Evolutionary conservation across 1,140 invertebrate species (phyloP), one percentile per base, ranked within the genome.

Genomic region (Piezodorus guildinii): DNA sequence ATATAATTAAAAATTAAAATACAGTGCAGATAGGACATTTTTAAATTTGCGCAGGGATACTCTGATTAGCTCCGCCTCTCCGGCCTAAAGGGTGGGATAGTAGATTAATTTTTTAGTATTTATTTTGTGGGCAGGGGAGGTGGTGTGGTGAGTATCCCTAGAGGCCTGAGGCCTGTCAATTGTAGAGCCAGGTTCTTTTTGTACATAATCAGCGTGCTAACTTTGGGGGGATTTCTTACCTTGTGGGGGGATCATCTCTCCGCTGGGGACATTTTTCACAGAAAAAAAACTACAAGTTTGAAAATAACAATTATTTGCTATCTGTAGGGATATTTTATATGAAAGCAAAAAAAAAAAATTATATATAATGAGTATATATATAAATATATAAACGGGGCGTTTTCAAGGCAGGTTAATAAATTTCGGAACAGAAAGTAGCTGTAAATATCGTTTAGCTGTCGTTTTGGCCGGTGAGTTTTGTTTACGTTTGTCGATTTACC

Each of bases 191-290:
- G 17, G 52, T 23, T 25, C 52, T 56, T 56, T 56, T 56, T 56
- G 52, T 56, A 56, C 52, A 56, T 56, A 56, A 56, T 56, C 52
- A 56, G 52, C 52, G 52, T 56, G 52, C 52, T 56, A 56, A 56
- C 19, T 23, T 54, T 10, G 52, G 52, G 52, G 52, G 52, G 52
- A 10, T 39, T 8, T 39, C 4, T 39, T 39, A 30, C 27, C 34
- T 39, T 10, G 34, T 12, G 34, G 34, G 34, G 34, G n/a, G 34
- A 39, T 1, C 34, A 6, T 39, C 34, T 39, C 34, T 39, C 12
- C 34, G 34, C 34, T 39, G 21, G 52, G 15, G 52, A 23, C 23
- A 56, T 25, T 56, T 56, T 56, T 56, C 52, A 56, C 23, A 23
- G 23, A 56, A 56, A 56, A 16, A 56, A 25, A 56, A 56, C 19